Evolutionary conservation across 2,113 vertebrate species (phyloP), one percentile per base, ranked within the genome.

Genomic region (Ceuthmochares aereus): DNA sequence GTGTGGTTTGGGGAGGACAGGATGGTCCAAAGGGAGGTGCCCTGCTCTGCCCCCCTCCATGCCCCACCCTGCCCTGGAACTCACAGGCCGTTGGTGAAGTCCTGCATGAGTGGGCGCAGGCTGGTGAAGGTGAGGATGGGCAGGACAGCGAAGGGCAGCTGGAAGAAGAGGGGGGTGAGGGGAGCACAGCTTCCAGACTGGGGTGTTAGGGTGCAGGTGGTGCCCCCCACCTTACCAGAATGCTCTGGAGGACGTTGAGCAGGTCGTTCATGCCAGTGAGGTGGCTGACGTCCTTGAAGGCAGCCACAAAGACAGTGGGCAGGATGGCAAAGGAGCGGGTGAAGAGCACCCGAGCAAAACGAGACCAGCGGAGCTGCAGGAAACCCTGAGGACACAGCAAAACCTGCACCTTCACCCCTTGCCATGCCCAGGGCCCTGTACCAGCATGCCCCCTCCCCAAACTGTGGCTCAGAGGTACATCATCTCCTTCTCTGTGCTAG

Each of bases 121-220:
- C 98, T 98, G 96, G 98, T 98, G 95, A 98, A 98, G 0, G 98
- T 98, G 75, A 98, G 97, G 69, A 98, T 92, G 3, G 98, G 98
- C 79, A 98, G 95, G 54, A 98, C 87, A 0, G 98, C 98, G 0
- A 98, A 98, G 21, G 98, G 98, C 54, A 98, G 97, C 98, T 98
- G 96, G 23, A 92, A 96, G 15, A 58, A 84, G 59, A 83, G 21
- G 10, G 4, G 8, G 15, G 25, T 59, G 26, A 62, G 8, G 6
- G 25, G 2, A 27, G 8, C 16, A 36, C 0, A 3, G 47, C 16
- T 5, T 6, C 21, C 16, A 5, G 58, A 22, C 5, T 2, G 4
- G 14, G 20, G 7, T 58, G 10, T 14, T 37, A 36, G 14, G 51
- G 42, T 8, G 10, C 54, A 45, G 36, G n/a, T 2, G 7, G 30